These are phyloP conservation scores for Stenodema calcarata DNA, from an alignment of 2,888 invertebrate species.

Conservation along the genomic window DNA sequence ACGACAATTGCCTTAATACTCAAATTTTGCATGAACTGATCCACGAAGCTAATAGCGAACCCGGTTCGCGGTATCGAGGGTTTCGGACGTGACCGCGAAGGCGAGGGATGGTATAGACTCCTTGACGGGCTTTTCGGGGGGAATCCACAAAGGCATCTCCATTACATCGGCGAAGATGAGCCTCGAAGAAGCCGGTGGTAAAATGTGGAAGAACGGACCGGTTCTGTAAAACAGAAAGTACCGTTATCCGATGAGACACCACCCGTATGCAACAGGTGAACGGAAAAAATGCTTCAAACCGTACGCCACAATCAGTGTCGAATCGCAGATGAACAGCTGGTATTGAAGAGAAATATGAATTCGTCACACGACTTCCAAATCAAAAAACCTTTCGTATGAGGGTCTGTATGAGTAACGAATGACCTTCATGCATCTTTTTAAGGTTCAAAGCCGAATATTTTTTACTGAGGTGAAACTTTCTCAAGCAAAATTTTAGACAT, in stretches of 20 bases:
- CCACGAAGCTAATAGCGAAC: neutral
- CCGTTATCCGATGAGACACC: constrained; percentile 32
- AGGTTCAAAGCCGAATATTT: too few species aligned
- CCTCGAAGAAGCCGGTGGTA: neutral
- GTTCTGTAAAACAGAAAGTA: constrained; percentile 30
- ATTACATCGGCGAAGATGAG: neutral
- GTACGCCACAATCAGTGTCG: neutral
- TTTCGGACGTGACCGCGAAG: neutral
- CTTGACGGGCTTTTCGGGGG: neutral
- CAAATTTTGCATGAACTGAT: neutral
- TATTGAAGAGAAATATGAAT: neutral
- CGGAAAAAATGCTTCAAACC: neutral
- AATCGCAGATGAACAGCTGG: neutral
- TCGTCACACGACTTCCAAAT: too few species aligned
- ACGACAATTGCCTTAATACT: too few species aligned
- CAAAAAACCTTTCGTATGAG: neutral
- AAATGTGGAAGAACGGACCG: constrained; percentile 42
- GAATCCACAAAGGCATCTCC: neutral
- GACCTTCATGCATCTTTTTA: neutral
- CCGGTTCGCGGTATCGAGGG: neutral
- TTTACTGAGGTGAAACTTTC: too few species aligned
- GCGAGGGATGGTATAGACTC: neutral
- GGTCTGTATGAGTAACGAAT: neutral
- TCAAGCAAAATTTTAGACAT: too few species aligned
- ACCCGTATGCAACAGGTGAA: constrained; percentile 11